Evolutionary conservation across 92 coral and sea anemone species (phyloP).

Genomic region (Porites evermanni): DNA sequence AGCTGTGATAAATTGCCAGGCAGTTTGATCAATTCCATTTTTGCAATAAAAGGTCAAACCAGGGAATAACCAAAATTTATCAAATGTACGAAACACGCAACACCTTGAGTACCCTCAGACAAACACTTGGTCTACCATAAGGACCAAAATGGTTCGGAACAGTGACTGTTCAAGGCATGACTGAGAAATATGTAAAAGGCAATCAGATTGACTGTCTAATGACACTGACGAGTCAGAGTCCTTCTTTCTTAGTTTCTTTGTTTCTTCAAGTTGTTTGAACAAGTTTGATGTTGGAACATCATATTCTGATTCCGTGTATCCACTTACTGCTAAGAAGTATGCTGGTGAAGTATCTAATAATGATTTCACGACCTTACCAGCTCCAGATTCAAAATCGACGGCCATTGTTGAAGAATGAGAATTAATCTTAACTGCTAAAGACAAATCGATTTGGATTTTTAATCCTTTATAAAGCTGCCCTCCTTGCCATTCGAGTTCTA

Average conservation of each 20-base stretch:
- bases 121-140: not conserved
- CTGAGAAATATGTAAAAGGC: slow-evolving; percentile 4
- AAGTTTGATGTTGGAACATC: no score
- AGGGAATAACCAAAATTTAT: not conserved
- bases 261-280: no score
- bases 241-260: no score
- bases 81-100: not conserved
- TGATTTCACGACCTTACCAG: not conserved
- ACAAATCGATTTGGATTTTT: slow-evolving; percentile 25
- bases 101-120: slow-evolving; percentile 8
- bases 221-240: not conserved
- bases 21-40: no score
- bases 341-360: not conserved
- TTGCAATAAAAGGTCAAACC: no score
- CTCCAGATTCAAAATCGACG: not conserved
- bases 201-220: not conserved
- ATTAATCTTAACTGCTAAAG: slow-evolving; percentile 40
- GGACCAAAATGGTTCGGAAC: slow-evolving; percentile 7
- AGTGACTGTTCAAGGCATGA: slow-evolving; percentile 10
- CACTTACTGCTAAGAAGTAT: fast-evolving
- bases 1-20: no score
- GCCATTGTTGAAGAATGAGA: slow-evolving; percentile 7
- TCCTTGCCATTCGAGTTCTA: slow-evolving; percentile 20
- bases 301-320: no score
- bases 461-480: slow-evolving; percentile 18